Conservation (phyloP, 2,113 vertebrate species). For the Phalacrocorax pelagicus region DNA sequence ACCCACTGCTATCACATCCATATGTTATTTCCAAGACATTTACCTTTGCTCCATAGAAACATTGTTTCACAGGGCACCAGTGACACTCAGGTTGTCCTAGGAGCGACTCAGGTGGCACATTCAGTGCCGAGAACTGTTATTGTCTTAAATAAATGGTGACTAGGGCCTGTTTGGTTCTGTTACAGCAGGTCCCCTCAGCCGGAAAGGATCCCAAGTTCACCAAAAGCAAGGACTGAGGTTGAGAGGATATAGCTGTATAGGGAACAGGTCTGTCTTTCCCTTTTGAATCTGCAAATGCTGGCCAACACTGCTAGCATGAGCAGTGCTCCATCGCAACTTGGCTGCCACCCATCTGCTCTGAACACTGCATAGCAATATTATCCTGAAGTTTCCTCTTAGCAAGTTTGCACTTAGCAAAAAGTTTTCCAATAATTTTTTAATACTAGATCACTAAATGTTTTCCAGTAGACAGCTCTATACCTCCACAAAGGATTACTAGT, state of each 20-base stretch:
- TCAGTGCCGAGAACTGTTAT: neutral
- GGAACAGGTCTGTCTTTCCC: neutral
- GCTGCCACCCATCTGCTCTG: neutral
- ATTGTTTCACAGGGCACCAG: neutral
- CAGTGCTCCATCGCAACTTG: neutral
- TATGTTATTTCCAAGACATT: neutral
- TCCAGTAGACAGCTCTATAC: neutral
- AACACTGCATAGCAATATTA: neutral
- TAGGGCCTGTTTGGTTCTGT: neutral
- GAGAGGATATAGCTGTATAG: neutral
- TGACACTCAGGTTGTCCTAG: neutral
- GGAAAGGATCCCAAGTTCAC: neutral
- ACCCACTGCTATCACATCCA: neutral
- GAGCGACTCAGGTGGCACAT: neutral
- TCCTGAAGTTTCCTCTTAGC: neutral
- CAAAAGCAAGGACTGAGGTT: neutral
- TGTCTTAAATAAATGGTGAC: neutral
- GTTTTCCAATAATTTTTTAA: neutral
- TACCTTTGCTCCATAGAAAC: neutral
- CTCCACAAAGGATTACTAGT: neutral
- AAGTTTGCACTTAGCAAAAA: neutral
- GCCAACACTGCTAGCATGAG: neutral
- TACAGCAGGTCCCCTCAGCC: neutral
- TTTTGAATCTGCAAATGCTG: neutral
- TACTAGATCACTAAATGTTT: neutral